Conservation (phyloP, 2,888 invertebrate genomes). For the Notodonta ziczac region DNA sequence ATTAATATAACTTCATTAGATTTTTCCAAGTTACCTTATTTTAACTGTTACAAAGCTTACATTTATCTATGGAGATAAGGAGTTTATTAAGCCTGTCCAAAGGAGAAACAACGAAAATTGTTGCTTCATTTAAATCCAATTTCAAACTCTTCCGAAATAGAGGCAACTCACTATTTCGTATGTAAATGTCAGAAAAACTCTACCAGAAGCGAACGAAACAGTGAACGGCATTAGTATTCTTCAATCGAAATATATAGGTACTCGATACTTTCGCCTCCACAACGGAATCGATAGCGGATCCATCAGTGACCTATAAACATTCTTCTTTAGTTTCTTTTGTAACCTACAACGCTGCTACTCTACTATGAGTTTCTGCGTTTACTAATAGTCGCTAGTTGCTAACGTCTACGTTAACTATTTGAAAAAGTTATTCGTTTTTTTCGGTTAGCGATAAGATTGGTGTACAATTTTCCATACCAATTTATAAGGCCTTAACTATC, state of each 20-base stretch:
- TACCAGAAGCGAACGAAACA: slow-evolving; percentile 10
- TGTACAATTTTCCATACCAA: too few species aligned
- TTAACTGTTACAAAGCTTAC: too few species aligned
- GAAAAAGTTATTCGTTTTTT: too few species aligned
- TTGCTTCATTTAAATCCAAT: too few species aligned
- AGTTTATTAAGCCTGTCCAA: too few species aligned
- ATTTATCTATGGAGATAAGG: too few species aligned
- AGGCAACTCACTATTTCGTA: not conserved
- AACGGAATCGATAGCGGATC: slow-evolving; percentile 39
- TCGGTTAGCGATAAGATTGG: too few species aligned
- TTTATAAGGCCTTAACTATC: too few species aligned
- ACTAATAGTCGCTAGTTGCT: slow-evolving; percentile 42
- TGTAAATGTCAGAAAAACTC: not conserved
- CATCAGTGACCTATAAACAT: slow-evolving; percentile 46
- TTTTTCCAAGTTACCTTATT: too few species aligned
- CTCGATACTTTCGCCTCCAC: slow-evolving; percentile 34
- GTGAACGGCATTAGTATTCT: slow-evolving; percentile 30
- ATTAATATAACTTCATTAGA: too few species aligned
- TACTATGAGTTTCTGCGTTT: too few species aligned
- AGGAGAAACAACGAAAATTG: too few species aligned
- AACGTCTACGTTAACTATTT: not conserved
- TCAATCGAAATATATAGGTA: slow-evolving; percentile 18
- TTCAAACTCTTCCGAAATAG: not conserved
- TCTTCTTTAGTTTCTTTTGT: slow-evolving; percentile 41
- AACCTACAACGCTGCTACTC: slow-evolving; percentile 41